A percentile compares a stretch with the other conserved stretches of the same genome.
Conservation (phyloP, 2,113 vertebrate genomes). For the Xiphorhynchus elegans region DNA sequence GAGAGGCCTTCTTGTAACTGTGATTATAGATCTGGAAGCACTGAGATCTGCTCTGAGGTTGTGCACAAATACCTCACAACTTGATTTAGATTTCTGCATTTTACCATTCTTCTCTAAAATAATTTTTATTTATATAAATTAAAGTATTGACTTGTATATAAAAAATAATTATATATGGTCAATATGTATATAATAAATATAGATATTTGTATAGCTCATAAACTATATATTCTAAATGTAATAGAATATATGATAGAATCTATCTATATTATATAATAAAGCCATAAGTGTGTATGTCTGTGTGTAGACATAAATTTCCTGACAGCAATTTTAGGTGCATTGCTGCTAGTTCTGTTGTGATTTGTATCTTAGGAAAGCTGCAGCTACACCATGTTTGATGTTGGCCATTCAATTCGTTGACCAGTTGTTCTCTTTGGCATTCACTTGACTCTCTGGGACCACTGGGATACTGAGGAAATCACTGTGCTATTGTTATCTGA, state of each 20-base stretch:
- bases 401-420: neutral
- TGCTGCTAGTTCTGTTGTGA: neutral
- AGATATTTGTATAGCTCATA: neutral
- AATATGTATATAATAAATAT: neutral
- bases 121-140: neutral
- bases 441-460: neutral
- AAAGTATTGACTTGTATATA: neutral
- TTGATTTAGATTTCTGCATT: neutral
- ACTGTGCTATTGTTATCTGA: neutral
- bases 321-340: neutral
- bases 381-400: neutral
- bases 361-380: neutral
- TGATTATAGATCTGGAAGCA: neutral
- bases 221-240: neutral
- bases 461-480: neutral
- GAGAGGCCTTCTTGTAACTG: neutral
- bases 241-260: neutral
- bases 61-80: neutral
- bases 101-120: neutral
- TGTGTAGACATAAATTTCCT: neutral
- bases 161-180: neutral
- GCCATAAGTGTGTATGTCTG: rapidly evolving
- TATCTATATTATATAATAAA: neutral
- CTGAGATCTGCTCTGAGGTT: neutral
- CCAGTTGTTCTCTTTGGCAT: constrained; percentile 7